Percentiles rank a stretch among this genome's conserved stretches.
phyloP scores from a whole-genome alignment of 1,140 invertebrate species.

The Gryon sp. region DNA sequence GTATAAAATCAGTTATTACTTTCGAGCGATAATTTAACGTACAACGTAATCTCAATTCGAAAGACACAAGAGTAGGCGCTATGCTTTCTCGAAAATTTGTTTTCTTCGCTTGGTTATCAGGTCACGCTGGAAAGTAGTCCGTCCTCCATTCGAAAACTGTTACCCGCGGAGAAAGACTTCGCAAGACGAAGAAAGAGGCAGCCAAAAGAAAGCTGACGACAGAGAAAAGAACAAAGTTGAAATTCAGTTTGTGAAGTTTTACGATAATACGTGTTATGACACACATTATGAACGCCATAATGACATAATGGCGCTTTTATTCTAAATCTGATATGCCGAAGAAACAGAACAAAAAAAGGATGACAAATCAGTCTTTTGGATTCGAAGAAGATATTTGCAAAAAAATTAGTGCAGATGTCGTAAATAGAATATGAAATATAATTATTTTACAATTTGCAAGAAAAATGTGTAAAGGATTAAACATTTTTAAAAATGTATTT shows the following conservation, averaged over 20 bases:
- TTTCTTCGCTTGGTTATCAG: constrained; percentile 63
- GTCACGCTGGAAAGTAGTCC: constrained; percentile 64
- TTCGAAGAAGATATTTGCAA: too few relatives aligned
- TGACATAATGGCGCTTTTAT: constrained; percentile 51
- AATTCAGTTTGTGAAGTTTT: constrained; percentile 53
- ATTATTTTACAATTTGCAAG: too few relatives aligned
- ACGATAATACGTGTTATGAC: constrained; percentile 61
- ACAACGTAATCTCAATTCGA: constrained; percentile 61
- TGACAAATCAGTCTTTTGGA: too few relatives aligned
- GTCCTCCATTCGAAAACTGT: constrained; percentile 52
- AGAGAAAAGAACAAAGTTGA: constrained; percentile 41
- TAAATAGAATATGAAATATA: too few relatives aligned
- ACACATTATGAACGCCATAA: constrained; percentile 52
- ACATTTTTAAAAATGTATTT: too few relatives aligned
- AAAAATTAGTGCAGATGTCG: too few relatives aligned
- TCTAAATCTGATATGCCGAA: constrained; percentile 2
- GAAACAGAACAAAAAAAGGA: too few relatives aligned
- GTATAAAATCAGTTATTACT: constrained; percentile 55
- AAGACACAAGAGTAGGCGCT: constrained; percentile 59
- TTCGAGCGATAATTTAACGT: constrained; percentile 60
- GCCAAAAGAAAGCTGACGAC: constrained; percentile 23
- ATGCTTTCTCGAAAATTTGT: constrained; percentile 65
- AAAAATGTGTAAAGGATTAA: too few relatives aligned
- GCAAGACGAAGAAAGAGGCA: constrained; percentile 24
- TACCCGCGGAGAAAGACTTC: constrained; percentile 20